Base-by-base conservation (phyloP, 2,797 vertebrate genomes). In the Sebastolobus alascanus region DNA sequence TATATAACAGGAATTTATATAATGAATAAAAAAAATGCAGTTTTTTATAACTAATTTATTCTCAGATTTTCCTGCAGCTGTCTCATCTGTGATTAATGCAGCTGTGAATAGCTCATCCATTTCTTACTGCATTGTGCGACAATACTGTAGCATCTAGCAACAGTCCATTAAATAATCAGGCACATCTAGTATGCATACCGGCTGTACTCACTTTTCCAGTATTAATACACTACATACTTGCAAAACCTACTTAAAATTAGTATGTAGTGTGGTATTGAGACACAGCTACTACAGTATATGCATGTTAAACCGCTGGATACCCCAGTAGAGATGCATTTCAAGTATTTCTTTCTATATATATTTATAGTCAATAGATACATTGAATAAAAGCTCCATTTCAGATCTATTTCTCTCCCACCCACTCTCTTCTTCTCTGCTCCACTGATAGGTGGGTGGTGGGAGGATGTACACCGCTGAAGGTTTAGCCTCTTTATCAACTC, bases 381-480 rank as follows among this genome's bases (percentile, higher is more conserved):
- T 63, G n/a, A 79, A 59, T 82, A 70, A 68, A 75, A 60, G 52
- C 73, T 78, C 22, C 8, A 9, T 79, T 71, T 79, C 68, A 78
- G 69, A 80, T 73, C 37, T 52, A 11, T 84, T 77, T 75, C 60
- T 65, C 56, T 71, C 14, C 52, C 76, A 20, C 72, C 76, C 55
- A 68, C 73, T 76, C 50, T 56, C 50, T 76, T 77, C 75, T 71
- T 54, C 63, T 64, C 77, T 84, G 37, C 69, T 80, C 66, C 68
- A 64, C 63, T 29, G 50, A 71, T 67, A 20, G 69, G 31, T 58
- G 65, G 58, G 65, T 61, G 68, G 77, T 68, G 38, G 68, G 65
- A 69, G 27, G 27, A 85, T 50, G 43, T 55, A 37, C 54, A 80
- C 64, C 70, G 56, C 16, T 27, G 60, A 79, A 33, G 56, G 20